Conservation (phyloP, 2,888 invertebrate species). For the Chydorus sphaericus region DNA sequence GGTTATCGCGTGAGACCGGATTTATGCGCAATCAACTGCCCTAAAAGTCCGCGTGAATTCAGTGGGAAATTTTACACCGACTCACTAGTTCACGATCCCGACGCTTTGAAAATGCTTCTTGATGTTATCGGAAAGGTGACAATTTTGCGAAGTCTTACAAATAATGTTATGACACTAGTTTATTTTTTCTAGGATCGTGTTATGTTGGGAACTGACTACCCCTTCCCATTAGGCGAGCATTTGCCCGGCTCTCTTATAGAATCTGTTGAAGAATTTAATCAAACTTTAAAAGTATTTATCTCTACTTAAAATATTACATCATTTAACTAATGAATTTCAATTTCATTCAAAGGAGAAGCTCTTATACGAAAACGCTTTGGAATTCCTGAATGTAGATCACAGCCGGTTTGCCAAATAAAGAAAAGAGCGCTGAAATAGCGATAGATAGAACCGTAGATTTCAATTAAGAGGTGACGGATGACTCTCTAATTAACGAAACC, state of each 20-base stretch:
- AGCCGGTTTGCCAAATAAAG: background rate
- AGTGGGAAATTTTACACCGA: constrained; percentile 35
- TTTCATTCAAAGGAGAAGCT: constrained; percentile 27
- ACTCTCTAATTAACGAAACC: background rate
- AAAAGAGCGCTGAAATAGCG: background rate
- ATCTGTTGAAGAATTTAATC: constrained; percentile 22
- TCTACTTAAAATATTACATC: background rate
- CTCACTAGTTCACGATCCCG: constrained; percentile 35
- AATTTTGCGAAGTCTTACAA: background rate
- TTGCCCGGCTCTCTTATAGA: constrained; percentile 33
- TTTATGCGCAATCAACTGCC: constrained; percentile 35
- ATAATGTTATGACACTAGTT: background rate
- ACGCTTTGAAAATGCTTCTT: constrained; percentile 32
- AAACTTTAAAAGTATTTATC: constrained; percentile 23
- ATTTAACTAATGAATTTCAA: constrained; percentile 15
- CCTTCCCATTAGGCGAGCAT: constrained; percentile 39
- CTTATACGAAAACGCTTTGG: constrained; percentile 29
- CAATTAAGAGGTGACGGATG: background rate
- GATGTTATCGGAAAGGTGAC: constrained; percentile 35
- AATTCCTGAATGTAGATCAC: constrained; percentile 28
- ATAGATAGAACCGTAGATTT: background rate
- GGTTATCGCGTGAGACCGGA: constrained; percentile 35
- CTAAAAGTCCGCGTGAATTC: constrained; percentile 28
- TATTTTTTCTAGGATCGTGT: constrained; percentile 30
- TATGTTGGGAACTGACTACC: constrained; percentile 39